Evolutionary conservation across 2,113 vertebrate genomes (phyloP).

Genomic region (Alligator sinensis): DNA sequence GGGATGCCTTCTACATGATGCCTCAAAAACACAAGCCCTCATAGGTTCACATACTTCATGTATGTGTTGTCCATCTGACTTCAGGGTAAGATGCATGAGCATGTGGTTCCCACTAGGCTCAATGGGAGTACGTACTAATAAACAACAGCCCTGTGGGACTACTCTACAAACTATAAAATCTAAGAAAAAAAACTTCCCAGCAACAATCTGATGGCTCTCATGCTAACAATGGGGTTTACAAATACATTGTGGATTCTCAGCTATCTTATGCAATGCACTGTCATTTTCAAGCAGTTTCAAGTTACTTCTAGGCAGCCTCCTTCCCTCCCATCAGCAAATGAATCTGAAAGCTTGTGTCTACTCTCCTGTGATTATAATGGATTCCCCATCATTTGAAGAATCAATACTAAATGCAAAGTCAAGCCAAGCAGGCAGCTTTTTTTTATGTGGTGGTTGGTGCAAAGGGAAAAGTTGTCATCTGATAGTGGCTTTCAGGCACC

Average conservation of each 20-base stretch:
- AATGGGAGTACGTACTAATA: background rate
- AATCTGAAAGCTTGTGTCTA: slow-evolving; percentile 34
- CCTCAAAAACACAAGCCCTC: background rate
- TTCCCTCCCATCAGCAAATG: background rate
- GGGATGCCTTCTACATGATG: background rate
- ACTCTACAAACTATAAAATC: background rate
- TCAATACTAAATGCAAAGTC: slow-evolving; percentile 46
- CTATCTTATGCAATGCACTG: background rate
- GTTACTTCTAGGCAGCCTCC: background rate
- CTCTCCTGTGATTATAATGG: slow-evolving; percentile 17
- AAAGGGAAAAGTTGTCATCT: slow-evolving; percentile 14
- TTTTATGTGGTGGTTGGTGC: background rate
- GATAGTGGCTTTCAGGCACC: background rate
- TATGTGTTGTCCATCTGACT: background rate
- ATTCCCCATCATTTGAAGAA: slow-evolving; percentile 54
- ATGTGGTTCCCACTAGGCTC: background rate
- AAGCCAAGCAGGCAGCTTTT: slow-evolving; percentile 53
- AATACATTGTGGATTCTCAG: slow-evolving; percentile 29
- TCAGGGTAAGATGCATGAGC: background rate
- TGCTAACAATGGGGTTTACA: background rate
- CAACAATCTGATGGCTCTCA: background rate
- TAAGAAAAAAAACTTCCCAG: background rate
- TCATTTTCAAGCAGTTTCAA: slow-evolving; percentile 62
- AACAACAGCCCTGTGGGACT: accelerated
- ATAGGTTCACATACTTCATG: background rate